These are phyloP conservation scores for Boulengeromyrus knoepffleri DNA, from an alignment of 2,113 vertebrate genomes.

Conservation along the genomic window DNA sequence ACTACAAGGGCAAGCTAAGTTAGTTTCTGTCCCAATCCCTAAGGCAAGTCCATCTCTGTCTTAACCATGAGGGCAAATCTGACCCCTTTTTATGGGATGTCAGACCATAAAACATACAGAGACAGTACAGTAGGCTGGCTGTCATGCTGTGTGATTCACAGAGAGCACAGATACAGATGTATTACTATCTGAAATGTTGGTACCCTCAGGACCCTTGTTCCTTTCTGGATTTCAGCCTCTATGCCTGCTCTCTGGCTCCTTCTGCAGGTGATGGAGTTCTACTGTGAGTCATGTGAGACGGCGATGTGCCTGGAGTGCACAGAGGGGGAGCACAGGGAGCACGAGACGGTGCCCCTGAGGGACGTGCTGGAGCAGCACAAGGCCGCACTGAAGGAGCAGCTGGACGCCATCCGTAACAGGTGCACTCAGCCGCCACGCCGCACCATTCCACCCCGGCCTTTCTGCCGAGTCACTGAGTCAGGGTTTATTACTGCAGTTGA, in stretches of 20 bases:
- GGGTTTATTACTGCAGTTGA: background rate
- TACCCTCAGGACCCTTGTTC: background rate
- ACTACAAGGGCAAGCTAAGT: slow-evolving; percentile 45
- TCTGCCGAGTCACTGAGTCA: background rate
- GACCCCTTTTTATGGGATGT: background rate
- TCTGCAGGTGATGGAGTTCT: slow-evolving; percentile 89
- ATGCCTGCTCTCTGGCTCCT: slow-evolving; percentile 29
- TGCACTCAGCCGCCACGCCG: slow-evolving; percentile 27
- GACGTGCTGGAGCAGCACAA: slow-evolving; percentile 93
- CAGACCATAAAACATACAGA: background rate
- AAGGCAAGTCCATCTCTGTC: background rate
- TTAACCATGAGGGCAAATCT: background rate
- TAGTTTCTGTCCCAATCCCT: background rate
- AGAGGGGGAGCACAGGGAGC: slow-evolving; percentile 83
- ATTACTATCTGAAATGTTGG: background rate
- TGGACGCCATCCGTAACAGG: slow-evolving; percentile 82
- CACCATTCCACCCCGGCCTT: background rate
- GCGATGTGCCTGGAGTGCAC: slow-evolving; percentile 93
- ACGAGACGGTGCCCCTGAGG: slow-evolving; percentile 78
- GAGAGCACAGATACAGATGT: background rate
- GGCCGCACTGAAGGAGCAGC: slow-evolving; percentile 77
- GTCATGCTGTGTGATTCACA: background rate
- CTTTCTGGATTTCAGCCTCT: background rate
- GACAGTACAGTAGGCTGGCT: background rate
- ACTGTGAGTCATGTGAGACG: slow-evolving; percentile 94